Conservation (phyloP, 2,113 vertebrate species). For the Callithrix jacchus region DNA sequence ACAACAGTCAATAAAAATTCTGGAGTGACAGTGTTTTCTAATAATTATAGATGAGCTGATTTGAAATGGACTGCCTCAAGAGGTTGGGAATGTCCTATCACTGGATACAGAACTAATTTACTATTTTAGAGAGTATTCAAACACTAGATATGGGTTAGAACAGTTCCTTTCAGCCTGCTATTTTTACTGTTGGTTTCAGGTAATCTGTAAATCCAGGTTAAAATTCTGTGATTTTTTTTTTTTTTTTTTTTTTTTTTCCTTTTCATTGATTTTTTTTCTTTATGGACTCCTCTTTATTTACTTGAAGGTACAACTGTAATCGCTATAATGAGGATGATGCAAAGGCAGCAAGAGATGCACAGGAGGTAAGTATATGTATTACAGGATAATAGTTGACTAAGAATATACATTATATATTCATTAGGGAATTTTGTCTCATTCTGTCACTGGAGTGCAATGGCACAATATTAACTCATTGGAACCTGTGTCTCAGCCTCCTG, state of each 20-base stretch:
- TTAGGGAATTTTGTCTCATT: background rate
- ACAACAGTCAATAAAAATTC: background rate
- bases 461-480: no score
- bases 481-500: no score
- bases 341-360: conserved; percentile 98
- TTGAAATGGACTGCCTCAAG: background rate
- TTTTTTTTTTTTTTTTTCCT: background rate
- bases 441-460: no score
- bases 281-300: conserved; percentile 62
- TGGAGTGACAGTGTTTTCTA: conserved; percentile 18
- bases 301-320: conserved; percentile 98
- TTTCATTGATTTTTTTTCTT: conserved; percentile 38
- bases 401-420: background rate
- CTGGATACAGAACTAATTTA: background rate
- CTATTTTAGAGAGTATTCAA: background rate
- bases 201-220: conserved; percentile 4
- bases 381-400: background rate
- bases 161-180: background rate
- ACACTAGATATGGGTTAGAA: background rate
- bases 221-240: background rate
- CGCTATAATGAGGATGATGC: conserved; percentile 99
- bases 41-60: background rate
- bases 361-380: conserved; percentile 90
- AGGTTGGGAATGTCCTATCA: background rate
- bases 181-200: background rate